Base-by-base conservation (phyloP, 2,888 invertebrate species). In the Dasypogon diadema region DNA sequence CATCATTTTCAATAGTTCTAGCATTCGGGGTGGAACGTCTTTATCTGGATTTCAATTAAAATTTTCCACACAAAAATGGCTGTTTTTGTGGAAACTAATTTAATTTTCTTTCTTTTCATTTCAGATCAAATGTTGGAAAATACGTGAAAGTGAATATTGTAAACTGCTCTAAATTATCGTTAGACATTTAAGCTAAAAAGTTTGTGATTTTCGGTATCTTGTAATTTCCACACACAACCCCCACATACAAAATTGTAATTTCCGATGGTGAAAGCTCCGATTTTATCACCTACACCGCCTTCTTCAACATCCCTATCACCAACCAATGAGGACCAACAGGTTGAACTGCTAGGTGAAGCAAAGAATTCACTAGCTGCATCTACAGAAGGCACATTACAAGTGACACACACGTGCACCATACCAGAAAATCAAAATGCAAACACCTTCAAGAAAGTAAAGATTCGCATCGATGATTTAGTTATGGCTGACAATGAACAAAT, bases 241-340 rank as follows among this genome's bases (percentile, higher is more conserved):
- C n/a, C n/a, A n/a, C n/a, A n/a, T n/a, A n/a, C n/a, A n/a, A n/a
- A n/a, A n/a, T n/a, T n/a, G n/a, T n/a, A 14, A 48, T 16, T 68
- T 30, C 70, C 70, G 54, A 78, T 78, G 77, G 77, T 78, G 63
- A 77, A 77, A 76, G 76, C 76, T 26, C 80, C 74, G 56, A 68
- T 77, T 72, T 75, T 79, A 42, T 75, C 77, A 60, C 56, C 77
- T 75, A 46, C 56, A 68, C 6, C 74, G 65, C 74, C 78, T 58
- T 75, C 76, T 68, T 68, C 79, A 72, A 22, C 80, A 80, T 24
- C 80, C 70, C 24, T 79, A 76, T 48, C 80, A 78, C 60, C 78
- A 72, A 70, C 70, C 26, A 65, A 68, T 55, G 68, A 55, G n/a
- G 75, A 75, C 56, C 70, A 26, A 75, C 75, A 54, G 65, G 21